Percentiles rank a stretch among this genome's conserved stretches.
Evolutionary conservation across 1,140 invertebrate species (phyloP).

Genomic region (Drosophila equinoxialis): DNA sequence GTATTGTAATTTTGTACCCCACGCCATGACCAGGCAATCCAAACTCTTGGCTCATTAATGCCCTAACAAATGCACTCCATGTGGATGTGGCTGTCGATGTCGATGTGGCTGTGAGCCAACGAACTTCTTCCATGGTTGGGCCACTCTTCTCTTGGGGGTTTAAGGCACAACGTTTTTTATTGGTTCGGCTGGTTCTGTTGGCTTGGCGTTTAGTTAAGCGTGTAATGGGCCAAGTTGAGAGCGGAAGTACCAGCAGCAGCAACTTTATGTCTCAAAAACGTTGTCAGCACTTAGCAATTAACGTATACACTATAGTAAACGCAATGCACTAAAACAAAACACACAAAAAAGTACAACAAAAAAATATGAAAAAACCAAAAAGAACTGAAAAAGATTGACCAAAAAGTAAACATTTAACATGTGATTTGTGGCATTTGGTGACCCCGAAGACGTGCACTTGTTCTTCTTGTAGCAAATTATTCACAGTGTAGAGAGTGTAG

Average conservation of each 20-base stretch:
- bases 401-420: background rate
- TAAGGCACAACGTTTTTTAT: conserved; percentile 44
- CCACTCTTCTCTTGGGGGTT: background rate
- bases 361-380: conserved; percentile 3
- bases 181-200: conserved; percentile 55
- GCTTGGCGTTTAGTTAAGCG: conserved; percentile 67
- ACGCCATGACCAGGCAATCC: conserved; percentile 20
- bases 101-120: conserved; percentile 41
- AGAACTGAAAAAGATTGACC: background rate
- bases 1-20: conserved; percentile 37
- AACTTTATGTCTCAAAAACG: conserved; percentile 21
- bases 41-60: conserved; percentile 60
- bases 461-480: background rate
- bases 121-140: conserved; percentile 23
- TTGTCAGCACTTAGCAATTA: conserved; percentile 41
- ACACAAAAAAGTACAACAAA: background rate
- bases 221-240: conserved; percentile 59
- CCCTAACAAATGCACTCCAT: conserved; percentile 38
- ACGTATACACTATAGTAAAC: conserved; percentile 24
- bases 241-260: conserved; percentile 55
- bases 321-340: background rate
- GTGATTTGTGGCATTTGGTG: background rate
- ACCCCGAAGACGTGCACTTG: background rate
- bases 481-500: background rate
- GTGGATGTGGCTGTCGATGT: conserved; percentile 2